A percentile compares a stretch with the other conserved stretches of the same genome.
These are phyloP conservation scores for Rhizomys pruinosus DNA, from an alignment of 2,113 vertebrate species.

Conservation along the genomic window DNA sequence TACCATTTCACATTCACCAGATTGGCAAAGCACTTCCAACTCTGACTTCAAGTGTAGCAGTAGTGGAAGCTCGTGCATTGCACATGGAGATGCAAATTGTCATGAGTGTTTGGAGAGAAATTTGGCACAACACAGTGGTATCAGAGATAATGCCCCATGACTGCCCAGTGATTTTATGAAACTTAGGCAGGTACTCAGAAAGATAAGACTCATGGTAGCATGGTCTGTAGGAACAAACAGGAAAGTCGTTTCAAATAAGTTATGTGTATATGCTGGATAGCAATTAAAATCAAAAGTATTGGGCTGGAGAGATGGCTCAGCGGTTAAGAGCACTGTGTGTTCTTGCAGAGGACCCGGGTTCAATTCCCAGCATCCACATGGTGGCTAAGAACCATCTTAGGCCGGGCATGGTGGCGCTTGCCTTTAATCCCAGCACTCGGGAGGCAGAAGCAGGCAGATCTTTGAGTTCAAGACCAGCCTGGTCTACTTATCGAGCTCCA, in stretches of 20 bases:
- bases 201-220: not conserved
- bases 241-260: not conserved
- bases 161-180: not conserved
- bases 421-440: no score
- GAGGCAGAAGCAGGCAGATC: no score
- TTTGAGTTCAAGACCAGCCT: no score
- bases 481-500: no score
- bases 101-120: not conserved
- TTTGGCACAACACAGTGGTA: not conserved
- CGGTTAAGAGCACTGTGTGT: no score
- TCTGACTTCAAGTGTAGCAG: not conserved
- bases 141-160: not conserved
- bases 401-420: no score
- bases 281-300: not conserved
- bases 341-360: no score
- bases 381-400: no score
- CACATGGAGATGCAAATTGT: not conserved
- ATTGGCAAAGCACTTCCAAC: not conserved
- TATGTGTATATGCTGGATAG: not conserved
- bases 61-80: not conserved
- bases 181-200: rapidly evolving
- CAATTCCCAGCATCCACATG: no score
- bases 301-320: no score
- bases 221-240: not conserved
- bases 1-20: not conserved